phyloP scores from a whole-genome alignment of 2,797 vertebrate species.

The Chrysocyon brachyurus region DNA sequence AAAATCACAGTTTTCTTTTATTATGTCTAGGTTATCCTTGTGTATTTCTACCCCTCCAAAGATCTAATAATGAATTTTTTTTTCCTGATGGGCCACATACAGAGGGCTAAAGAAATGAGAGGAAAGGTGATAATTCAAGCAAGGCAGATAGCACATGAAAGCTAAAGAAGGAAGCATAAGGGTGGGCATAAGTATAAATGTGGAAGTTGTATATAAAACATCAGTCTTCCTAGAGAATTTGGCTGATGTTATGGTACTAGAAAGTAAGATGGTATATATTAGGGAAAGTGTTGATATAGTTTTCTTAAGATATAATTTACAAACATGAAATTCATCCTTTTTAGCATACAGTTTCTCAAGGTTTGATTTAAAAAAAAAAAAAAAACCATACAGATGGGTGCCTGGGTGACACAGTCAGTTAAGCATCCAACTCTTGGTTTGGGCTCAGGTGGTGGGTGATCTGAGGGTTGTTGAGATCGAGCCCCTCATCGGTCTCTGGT shows the following conservation, averaged over 20 bases:
- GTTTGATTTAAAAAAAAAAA: background rate
- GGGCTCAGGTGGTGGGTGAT: background rate
- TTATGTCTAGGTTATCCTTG: background rate
- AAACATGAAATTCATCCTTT: background rate
- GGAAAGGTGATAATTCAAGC: background rate
- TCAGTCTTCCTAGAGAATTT: background rate
- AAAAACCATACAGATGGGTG: background rate
- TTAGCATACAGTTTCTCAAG: background rate
- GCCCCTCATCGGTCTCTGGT: rapidly evolving
- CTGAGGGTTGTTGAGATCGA: background rate
- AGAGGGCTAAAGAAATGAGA: background rate
- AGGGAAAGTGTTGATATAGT: background rate
- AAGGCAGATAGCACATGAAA: background rate
- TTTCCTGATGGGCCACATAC: background rate
- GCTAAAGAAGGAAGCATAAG: background rate
- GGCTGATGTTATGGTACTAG: background rate
- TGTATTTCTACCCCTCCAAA: background rate
- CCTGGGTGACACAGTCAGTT: background rate
- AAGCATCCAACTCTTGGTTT: background rate
- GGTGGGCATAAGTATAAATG: background rate
- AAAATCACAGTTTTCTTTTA: background rate
- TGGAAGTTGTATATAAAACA: background rate
- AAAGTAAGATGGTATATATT: background rate
- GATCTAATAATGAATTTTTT: background rate
- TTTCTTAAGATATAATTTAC: background rate